Evolutionary conservation across 1,140 invertebrate genomes (phyloP).

Genomic region (Rhyacophila brunnea): DNA sequence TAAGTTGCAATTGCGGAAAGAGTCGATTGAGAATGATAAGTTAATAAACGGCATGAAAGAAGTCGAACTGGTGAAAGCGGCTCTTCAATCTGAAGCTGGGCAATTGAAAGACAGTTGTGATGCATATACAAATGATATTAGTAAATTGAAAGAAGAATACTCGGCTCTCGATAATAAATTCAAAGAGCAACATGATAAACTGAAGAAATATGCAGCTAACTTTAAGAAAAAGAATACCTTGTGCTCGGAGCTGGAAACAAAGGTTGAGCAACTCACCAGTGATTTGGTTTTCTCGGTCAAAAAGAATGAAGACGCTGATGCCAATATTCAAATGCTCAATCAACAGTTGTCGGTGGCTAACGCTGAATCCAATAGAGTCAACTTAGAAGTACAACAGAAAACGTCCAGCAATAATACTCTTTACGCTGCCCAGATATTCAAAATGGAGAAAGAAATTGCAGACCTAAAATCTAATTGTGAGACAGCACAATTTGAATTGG

Average conservation of each 20-base stretch:
- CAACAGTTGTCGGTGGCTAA: conserved; percentile 16
- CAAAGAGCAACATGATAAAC: conserved; percentile 65
- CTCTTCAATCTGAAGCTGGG: conserved; percentile 33
- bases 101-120: conserved; percentile 40
- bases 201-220: conserved; percentile 73
- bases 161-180: conserved; percentile 15
- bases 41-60: conserved; percentile 43
- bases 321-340: conserved; percentile 3
- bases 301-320: conserved; percentile 5
- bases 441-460: not conserved
- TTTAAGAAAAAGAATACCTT: conserved; percentile 68
- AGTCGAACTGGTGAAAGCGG: conserved; percentile 44
- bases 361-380: conserved; percentile 10
- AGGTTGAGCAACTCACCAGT: conserved; percentile 43
- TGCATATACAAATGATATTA: conserved; percentile 47
- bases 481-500: too few species aligned
- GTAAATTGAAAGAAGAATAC: conserved; percentile 36
- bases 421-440: too few species aligned
- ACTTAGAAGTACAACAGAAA: conserved; percentile 13
- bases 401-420: too few species aligned
- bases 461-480: too few species aligned
- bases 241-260: conserved; percentile 64
- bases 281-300: conserved; percentile 39
- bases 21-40: conserved; percentile 52
- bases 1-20: conserved; percentile 49